Conservation (phyloP, 2,797 vertebrate species). For the Coracias cyanogaster region DNA sequence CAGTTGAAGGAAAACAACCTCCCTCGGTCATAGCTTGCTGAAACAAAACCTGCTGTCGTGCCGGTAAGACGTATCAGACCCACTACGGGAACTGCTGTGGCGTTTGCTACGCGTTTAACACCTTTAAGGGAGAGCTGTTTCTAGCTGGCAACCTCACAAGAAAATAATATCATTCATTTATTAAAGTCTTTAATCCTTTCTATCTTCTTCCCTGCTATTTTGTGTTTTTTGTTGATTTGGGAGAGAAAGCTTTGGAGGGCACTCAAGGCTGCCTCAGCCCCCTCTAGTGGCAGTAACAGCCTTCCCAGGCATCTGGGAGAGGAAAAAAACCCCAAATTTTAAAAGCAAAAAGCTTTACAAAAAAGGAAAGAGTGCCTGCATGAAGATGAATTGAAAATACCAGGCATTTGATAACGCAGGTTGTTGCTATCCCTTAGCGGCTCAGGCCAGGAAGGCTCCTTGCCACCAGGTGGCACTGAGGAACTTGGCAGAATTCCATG, state of each 20-base stretch:
- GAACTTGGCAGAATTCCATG: not conserved
- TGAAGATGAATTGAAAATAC: not conserved
- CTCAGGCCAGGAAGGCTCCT: not conserved
- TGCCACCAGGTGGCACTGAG: constrained; percentile 56
- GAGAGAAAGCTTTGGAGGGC: not conserved
- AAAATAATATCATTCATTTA: not conserved
- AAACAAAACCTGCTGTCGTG: constrained; percentile 1
- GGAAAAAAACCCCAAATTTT: not conserved
- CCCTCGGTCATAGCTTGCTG: not conserved
- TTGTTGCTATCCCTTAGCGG: not conserved
- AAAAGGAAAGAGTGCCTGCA: not conserved
- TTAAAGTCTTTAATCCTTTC: not conserved
- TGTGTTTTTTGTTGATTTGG: not conserved
- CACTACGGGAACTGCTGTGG: not conserved
- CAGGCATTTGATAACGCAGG: not conserved
- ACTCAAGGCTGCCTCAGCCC: not conserved
- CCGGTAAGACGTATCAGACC: rapidly evolving
- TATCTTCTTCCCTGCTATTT: not conserved
- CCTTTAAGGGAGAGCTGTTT: not conserved
- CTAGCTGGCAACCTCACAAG: not conserved
- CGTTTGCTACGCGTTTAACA: not conserved
- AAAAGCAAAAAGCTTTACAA: not conserved
- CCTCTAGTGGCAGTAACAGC: constrained; percentile 46
- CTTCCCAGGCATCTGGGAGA: not conserved
- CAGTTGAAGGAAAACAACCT: not conserved